Percentiles rank a stretch among this genome's conserved stretches.
Evolutionary conservation across 2,113 vertebrate species (phyloP).

Genomic region (Datnioides undecimradiatus): DNA sequence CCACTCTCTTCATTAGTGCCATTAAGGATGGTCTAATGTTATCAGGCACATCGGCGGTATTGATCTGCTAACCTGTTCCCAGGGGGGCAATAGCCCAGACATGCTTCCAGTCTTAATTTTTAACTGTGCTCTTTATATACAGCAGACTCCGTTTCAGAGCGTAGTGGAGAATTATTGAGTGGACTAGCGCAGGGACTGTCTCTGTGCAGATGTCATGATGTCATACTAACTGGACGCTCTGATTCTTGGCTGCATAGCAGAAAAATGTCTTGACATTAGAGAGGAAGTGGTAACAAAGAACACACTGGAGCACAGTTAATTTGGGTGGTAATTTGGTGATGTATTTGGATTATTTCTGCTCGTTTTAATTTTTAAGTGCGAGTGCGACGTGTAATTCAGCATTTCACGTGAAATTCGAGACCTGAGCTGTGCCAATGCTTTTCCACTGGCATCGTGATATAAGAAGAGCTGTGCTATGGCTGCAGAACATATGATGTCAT

Average conservation of each 20-base stretch:
- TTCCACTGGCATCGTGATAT: constrained; percentile 2
- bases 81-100: constrained; percentile 41
- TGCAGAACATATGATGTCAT: constrained; percentile 51
- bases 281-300: neutral
- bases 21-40: constrained; percentile 72
- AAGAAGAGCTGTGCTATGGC: constrained; percentile 10
- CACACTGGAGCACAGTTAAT: neutral
- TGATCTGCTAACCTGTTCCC: constrained; percentile 66
- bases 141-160: constrained; percentile 20
- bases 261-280: constrained; percentile 18
- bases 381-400: neutral
- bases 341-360: no score
- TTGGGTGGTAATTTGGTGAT: neutral
- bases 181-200: constrained; percentile 53
- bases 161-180: constrained; percentile 48
- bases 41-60: constrained; percentile 70
- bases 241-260: constrained; percentile 21
- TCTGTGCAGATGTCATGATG: constrained; percentile 75
- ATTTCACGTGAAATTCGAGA: constrained; percentile 19
- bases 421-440: constrained; percentile 1
- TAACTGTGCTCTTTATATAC: constrained; percentile 17
- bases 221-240: constrained; percentile 57
- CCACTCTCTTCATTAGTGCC: constrained; percentile 79
- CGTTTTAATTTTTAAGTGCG: no score
- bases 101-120: constrained; percentile 43